phyloP scores from a whole-genome alignment of 2,797 vertebrate species.

The Esox lucius region DNA sequence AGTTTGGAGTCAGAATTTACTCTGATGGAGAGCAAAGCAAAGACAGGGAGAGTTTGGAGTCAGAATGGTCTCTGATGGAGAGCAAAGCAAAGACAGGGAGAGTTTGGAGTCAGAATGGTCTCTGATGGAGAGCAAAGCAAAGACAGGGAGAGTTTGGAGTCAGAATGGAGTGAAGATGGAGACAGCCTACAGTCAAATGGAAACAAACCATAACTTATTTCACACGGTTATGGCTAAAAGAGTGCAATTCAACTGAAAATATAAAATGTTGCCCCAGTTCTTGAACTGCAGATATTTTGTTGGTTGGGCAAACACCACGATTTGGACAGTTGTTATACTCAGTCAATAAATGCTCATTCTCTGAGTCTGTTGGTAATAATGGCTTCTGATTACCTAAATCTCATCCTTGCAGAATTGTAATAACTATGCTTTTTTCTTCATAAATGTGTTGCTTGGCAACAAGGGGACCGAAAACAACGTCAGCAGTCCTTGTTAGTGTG shows the following conservation, averaged over 20 bases:
- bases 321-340: not conserved
- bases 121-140: not conserved
- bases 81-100: not conserved
- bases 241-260: not conserved
- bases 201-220: not conserved
- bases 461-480: conserved; percentile 50
- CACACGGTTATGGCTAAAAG: not conserved
- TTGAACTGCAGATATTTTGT: not conserved
- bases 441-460: conserved; percentile 67
- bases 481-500: conserved; percentile 45
- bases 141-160: not conserved
- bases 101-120: not conserved
- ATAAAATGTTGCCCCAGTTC: not conserved
- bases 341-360: not conserved
- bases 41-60: not conserved
- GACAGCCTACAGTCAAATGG: not conserved
- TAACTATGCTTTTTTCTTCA: not conserved
- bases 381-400: not conserved
- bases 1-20: not conserved
- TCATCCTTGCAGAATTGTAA: not conserved
- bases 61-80: not conserved
- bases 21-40: not conserved
- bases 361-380: not conserved
- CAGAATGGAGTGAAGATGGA: not conserved
- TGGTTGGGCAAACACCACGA: not conserved